These are phyloP conservation scores for Heliothis virescens DNA, from an alignment of 1,140 invertebrate species.

Conservation along the genomic window DNA sequence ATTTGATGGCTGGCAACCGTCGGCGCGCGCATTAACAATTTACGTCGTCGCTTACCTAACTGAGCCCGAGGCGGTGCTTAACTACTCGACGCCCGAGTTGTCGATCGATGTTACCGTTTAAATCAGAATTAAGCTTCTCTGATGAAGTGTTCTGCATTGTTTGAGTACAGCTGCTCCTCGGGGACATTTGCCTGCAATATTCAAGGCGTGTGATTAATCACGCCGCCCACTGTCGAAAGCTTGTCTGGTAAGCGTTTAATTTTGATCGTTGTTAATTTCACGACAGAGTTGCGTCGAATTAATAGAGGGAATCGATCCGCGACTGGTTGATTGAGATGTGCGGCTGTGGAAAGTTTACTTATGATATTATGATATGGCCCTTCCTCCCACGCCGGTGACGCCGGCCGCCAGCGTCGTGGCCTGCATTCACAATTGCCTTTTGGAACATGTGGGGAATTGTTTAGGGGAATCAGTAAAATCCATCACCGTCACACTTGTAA, in stretches of 20 bases:
- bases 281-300: slow-evolving; percentile 26
- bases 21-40: slow-evolving; percentile 69
- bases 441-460: slow-evolving; percentile 16
- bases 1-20: slow-evolving; percentile 70
- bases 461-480: slow-evolving; percentile 25
- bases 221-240: slow-evolving; percentile 34
- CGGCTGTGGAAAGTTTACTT: slow-evolving; percentile 5
- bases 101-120: slow-evolving; percentile 59
- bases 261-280: slow-evolving; percentile 48
- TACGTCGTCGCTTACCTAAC: slow-evolving; percentile 71
- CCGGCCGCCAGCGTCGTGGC: slow-evolving; percentile 19
- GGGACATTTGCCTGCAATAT: slow-evolving; percentile 54
- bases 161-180: slow-evolving; percentile 56
- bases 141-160: slow-evolving; percentile 57
- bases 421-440: slow-evolving; percentile 32
- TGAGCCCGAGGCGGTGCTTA: slow-evolving; percentile 61
- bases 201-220: slow-evolving; percentile 55
- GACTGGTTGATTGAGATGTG: slow-evolving; percentile 32
- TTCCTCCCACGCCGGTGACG: slow-evolving; percentile 6
- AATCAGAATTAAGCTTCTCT: slow-evolving; percentile 58
- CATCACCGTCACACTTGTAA: slow-evolving; percentile 28
- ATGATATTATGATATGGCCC: slow-evolving; percentile 28
- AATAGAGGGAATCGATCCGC: slow-evolving; percentile 48
- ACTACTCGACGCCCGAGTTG: slow-evolving; percentile 51
- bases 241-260: slow-evolving; percentile 43